phyloP scores from a whole-genome alignment of 2,113 vertebrate species.

The Sturnus vulgaris region DNA sequence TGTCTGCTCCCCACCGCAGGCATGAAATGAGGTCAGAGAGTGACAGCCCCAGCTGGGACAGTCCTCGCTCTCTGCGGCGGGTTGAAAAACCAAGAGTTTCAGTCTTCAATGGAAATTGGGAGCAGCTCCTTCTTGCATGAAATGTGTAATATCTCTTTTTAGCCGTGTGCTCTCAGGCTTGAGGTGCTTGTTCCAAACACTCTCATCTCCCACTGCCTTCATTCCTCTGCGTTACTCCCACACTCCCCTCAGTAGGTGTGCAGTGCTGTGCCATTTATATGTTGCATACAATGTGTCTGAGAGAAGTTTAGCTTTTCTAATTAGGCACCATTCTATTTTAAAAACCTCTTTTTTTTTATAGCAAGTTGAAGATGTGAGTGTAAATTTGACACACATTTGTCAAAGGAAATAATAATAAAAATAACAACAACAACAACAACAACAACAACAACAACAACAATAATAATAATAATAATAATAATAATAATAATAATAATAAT shows the following conservation, averaged over 20 bases:
- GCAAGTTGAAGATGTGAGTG: conserved; percentile 25
- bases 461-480: conserved; percentile 11
- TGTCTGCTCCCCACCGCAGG: background rate
- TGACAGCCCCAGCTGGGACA: background rate
- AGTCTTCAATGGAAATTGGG: background rate
- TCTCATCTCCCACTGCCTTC: conserved; percentile 35
- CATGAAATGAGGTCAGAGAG: background rate
- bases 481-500: background rate
- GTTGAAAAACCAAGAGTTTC: background rate
- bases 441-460: no score
- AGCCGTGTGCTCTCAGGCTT: background rate
- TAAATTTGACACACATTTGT: conserved; percentile 37
- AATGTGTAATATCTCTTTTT: background rate
- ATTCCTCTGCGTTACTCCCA: conserved; percentile 47
- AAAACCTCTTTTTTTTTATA: background rate
- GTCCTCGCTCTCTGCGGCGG: rapidly evolving
- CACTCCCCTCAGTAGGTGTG: background rate
- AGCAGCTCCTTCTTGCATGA: background rate
- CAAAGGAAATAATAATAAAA: conserved; percentile 53
- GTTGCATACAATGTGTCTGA: background rate
- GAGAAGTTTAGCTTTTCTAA: conserved; percentile 31
- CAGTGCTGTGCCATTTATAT: background rate
- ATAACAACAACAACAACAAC: background rate
- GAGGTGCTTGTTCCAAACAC: conserved; percentile 33
- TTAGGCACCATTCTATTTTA: conserved; percentile 44